These are phyloP conservation scores for Laothoe populi DNA, from an alignment of 2,888 invertebrate genomes.

Conservation along the genomic window DNA sequence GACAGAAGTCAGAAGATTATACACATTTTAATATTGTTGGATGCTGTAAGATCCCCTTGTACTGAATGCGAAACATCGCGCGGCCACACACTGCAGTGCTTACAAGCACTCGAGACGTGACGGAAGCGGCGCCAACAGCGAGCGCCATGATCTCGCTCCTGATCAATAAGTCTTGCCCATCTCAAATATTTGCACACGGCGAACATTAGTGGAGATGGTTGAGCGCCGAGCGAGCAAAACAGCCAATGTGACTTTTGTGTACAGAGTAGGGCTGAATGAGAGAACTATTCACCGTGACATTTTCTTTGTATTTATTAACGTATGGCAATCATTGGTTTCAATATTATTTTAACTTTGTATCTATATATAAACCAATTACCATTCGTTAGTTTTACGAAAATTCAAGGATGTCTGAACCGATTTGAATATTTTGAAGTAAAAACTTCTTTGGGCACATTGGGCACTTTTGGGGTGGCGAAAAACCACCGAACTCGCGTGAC, in stretches of 20 bases:
- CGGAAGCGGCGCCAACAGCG: conserved; percentile 65
- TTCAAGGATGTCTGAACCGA: too few species aligned
- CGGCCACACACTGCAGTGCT: conserved; percentile 40
- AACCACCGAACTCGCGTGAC: too few species aligned
- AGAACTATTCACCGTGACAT: neutral
- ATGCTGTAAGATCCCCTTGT: conserved; percentile 24
- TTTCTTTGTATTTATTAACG: neutral
- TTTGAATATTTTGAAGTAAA: too few species aligned
- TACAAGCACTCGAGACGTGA: conserved; percentile 78
- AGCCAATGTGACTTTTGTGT: conserved; percentile 45
- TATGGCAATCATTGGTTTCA: too few species aligned
- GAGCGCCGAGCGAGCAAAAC: conserved; percentile 48
- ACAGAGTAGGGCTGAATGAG: conserved; percentile 38
- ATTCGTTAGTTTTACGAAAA: too few species aligned
- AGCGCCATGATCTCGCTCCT: conserved; percentile 67
- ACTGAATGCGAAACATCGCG: conserved; percentile 27
- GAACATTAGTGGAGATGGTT: conserved; percentile 65
- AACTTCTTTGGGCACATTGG: too few species aligned
- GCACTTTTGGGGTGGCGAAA: too few species aligned
- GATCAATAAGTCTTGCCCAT: conserved; percentile 77
- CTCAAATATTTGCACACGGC: conserved; percentile 80
- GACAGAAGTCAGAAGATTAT: neutral
- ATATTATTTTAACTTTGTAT: too few species aligned
- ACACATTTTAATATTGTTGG: conserved; percentile 32
- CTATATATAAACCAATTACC: too few species aligned